phyloP scores from a whole-genome alignment of 2,113 vertebrate species.

The Pyrgilauda ruficollis region DNA sequence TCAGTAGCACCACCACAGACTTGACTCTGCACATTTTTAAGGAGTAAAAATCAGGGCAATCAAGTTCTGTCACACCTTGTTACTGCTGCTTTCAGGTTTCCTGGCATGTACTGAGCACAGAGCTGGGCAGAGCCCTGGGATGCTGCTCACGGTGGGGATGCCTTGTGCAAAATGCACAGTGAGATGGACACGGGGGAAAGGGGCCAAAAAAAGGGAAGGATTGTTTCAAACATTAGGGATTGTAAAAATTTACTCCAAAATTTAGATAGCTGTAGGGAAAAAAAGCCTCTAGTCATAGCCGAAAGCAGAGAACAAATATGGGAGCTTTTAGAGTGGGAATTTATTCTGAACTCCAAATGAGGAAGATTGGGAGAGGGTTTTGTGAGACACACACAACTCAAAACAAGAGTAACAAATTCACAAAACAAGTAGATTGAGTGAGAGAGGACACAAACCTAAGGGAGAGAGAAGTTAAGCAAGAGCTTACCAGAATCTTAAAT shows the following conservation, averaged over 20 bases:
- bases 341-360: background rate
- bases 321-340: background rate
- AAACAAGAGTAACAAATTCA: background rate
- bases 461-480: background rate
- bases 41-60: constrained; percentile 57
- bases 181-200: background rate
- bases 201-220: background rate
- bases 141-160: background rate
- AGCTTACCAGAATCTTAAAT: background rate
- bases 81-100: constrained; percentile 34
- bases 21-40: constrained; percentile 60
- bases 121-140: background rate
- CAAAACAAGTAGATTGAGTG: background rate
- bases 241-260: background rate
- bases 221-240: background rate
- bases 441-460: background rate
- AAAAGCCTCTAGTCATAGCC: background rate
- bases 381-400: background rate
- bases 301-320: background rate
- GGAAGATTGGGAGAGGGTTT: background rate
- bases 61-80: constrained; percentile 57
- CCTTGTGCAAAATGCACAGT: background rate
- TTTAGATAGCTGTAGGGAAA: background rate
- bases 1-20: constrained; percentile 21
- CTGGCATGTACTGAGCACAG: background rate